A percentile compares a stretch with the other conserved stretches of the same genome.
Evolutionary conservation across 2,113 vertebrate species (phyloP).

Genomic region (Ursus arctos): DNA sequence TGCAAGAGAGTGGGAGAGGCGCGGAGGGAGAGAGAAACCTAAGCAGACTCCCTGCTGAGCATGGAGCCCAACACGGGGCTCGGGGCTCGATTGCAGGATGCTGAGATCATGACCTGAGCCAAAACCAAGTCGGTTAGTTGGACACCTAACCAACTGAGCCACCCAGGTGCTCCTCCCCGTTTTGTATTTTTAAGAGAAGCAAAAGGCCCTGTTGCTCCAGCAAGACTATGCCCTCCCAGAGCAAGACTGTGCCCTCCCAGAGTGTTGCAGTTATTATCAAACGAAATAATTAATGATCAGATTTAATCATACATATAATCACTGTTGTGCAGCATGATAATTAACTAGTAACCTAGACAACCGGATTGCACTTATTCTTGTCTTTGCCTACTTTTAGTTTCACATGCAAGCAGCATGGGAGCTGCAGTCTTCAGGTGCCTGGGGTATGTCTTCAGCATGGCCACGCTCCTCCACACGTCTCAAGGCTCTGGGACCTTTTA

Average conservation of each 20-base stretch:
- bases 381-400: neutral
- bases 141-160: neutral
- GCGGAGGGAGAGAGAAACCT: neutral
- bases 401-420: neutral
- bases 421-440: neutral
- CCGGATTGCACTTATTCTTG: neutral
- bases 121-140: too few species aligned
- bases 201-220: constrained; percentile 35
- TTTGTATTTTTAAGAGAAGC: constrained; percentile 11
- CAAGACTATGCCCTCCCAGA: neutral
- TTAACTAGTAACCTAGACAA: neutral
- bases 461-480: neutral
- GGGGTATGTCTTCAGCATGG: neutral
- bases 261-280: neutral
- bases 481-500: neutral
- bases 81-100: neutral
- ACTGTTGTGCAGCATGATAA: neutral
- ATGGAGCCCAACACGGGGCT: neutral
- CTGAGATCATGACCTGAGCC: neutral
- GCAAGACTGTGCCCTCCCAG: neutral
- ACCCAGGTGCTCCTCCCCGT: neutral
- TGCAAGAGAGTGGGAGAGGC: neutral
- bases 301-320: neutral
- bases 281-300: neutral
- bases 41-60: neutral